Base-by-base conservation (phyloP, 2,113 vertebrate species). In the Garra rufa region DNA sequence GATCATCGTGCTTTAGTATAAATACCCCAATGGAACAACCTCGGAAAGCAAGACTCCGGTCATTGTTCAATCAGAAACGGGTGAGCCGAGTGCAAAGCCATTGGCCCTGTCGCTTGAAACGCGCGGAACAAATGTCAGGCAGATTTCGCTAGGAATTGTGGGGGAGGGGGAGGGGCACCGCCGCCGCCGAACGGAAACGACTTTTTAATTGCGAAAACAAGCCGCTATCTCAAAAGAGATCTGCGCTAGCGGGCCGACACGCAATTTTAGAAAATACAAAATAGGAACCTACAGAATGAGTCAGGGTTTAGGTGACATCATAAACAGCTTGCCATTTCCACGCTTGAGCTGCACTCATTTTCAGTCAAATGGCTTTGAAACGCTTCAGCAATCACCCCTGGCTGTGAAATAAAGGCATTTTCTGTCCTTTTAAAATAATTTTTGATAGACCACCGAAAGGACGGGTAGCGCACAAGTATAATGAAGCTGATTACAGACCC, bases 341-440 rank as follows among this genome's bases (percentile, higher is more conserved):
- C 87, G 87, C 87, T 86, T 74, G 82, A 88, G 87, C 83, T 88
- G 87, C 87, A 63, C 87, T 84, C 84, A 88, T 88, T 88, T 88
- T 88, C 87, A 88, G 81, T 88, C 87, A 88, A 88, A 88, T 88
- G 87, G 87, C 87, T 88, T 88, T 86, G 82, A 86, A 85, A 88
- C 82, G 85, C 85, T 88, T 86, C 85, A 88, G 77, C 85, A 85
- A 77, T 86, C 87, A 65, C 82, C 87, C 84, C 85, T 85, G 81
- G 84, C 87, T 88, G 85, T 63, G 77, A 88, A 85, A 84, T 74
- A 84, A 85, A 82, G 84, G 87, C 87, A 88, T 86, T 86, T 88
- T 88, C 85, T 86, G 76, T 61, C 87, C 77, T 86, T 84, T 86
- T 77, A 69, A 86, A 88, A 88, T 81, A 38, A 84, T 84, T 85